Conservation (phyloP, 2,888 invertebrate genomes). For the Xylota sylvarum region DNA sequence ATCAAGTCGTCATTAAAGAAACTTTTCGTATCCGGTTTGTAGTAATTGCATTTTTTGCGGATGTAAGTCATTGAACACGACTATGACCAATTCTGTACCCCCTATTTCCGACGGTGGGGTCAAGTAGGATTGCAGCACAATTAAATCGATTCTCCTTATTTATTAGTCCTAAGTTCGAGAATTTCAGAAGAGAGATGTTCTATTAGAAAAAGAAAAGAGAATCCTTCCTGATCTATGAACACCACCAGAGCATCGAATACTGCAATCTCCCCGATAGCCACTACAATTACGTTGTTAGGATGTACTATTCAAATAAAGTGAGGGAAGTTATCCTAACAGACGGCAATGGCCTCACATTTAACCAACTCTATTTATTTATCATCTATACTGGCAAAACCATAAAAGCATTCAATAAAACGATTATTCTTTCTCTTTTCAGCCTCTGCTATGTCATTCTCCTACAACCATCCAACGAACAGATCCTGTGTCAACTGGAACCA, state of each 20-base stretch:
- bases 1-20: no score
- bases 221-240: background rate
- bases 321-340: background rate
- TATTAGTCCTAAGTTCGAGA: no score
- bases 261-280: background rate
- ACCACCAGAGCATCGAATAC: background rate
- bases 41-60: no score
- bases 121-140: no score
- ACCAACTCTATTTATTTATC: background rate
- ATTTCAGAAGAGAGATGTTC: no score
- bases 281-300: no score
- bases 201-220: no score
- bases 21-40: no score
- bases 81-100: no score
- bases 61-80: no score
- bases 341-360: background rate
- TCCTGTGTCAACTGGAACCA: conserved; percentile 99
- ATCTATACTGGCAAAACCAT: background rate
- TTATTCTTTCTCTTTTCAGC: conserved; percentile 78
- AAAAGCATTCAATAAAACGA: conserved; percentile 4
- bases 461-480: conserved; percentile 88
- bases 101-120: no score
- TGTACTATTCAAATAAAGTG: background rate
- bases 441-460: conserved; percentile 83
- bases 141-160: no score